Base-by-base conservation (phyloP, 2,797 vertebrate genomes). In the Yasuhikotakia modesta region DNA sequence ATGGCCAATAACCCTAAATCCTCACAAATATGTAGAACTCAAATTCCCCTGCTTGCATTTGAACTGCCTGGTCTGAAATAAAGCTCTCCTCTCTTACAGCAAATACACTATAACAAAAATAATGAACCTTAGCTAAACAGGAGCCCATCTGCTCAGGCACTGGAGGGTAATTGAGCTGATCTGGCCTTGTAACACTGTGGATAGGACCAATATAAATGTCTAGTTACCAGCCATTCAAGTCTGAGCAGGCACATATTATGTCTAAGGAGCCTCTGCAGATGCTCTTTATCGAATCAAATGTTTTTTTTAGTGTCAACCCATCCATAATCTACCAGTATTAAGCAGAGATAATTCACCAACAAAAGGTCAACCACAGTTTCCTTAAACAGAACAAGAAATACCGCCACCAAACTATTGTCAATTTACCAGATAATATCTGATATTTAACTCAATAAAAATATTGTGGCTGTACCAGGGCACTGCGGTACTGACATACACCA, bases 251-350 rank as follows among this genome's bases (percentile, higher is more conserved):
- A 30, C 84, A 67, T 61, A 72, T 73, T 73, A 66, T 81, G 80
- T 77, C 66, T 63, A 70, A 60, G 55, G 80, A 82, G 58, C 68
- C 65, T 80, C 58, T 76, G 72, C 82, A 82, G 78, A 73, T 70
- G 73, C 46, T 8, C 64, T 79, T 85, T 80, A 85, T 82, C 76
- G 30, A 85, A 82, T 85, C 78, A 80, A 70, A 73, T 67, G 82
- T 76, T 73, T 81, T 73, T 81, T 77, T 79, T 79, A 78, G 67
- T 80, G 81, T 74, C 79, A 75, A 77, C 22, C 43, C 74, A 70
- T 69, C 70, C 30, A 46, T 76, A 78, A 48, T 43, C 70, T 17
- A 7, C 32, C 43, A 79, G 73, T 64, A 45, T 52, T 55, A 60
- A 83, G n/a, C 79, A 83, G 79, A 81, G 57, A 76, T 53, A 45